These are phyloP conservation scores for Callaeas wilsoni DNA, from an alignment of 2,113 vertebrate genomes.

Conservation along the genomic window DNA sequence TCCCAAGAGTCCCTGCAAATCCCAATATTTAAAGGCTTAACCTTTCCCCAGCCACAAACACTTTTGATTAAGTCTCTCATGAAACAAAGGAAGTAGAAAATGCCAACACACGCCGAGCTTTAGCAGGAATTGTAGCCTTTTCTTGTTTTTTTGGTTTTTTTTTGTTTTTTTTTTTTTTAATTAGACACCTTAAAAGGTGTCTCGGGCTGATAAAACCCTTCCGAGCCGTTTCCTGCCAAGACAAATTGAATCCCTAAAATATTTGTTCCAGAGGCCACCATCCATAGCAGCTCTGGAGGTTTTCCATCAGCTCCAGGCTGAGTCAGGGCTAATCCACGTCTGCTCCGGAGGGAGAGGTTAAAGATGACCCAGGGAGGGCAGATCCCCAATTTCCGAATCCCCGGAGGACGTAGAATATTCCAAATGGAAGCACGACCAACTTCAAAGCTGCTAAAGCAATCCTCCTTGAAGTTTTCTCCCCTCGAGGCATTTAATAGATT, in stretches of 20 bases:
- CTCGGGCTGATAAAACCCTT: neutral
- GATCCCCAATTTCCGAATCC: neutral
- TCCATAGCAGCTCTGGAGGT: neutral
- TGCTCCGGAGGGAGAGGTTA: neutral
- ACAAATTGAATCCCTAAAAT: neutral
- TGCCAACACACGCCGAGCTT: neutral
- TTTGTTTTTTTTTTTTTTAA: neutral
- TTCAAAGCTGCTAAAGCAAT: neutral
- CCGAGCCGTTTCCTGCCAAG: neutral
- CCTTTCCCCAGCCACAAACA: neutral
- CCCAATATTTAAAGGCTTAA: neutral
- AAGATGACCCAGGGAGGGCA: neutral
- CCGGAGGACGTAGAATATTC: neutral
- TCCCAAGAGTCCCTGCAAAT: neutral
- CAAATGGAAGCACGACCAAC: neutral
- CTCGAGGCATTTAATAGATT: neutral
- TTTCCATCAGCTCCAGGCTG: neutral
- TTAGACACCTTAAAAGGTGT: constrained; percentile 39
- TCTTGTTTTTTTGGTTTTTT: neutral
- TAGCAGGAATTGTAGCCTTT: neutral
- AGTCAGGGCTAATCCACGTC: neutral
- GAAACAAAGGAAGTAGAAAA: neutral
- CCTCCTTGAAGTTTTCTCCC: neutral
- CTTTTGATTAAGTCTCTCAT: neutral
- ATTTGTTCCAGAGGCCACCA: neutral